A percentile compares a stretch with the other conserved stretches of the same genome.
phyloP scores from a whole-genome alignment of 2,113 vertebrate genomes.

The Perognathus longimembris region DNA sequence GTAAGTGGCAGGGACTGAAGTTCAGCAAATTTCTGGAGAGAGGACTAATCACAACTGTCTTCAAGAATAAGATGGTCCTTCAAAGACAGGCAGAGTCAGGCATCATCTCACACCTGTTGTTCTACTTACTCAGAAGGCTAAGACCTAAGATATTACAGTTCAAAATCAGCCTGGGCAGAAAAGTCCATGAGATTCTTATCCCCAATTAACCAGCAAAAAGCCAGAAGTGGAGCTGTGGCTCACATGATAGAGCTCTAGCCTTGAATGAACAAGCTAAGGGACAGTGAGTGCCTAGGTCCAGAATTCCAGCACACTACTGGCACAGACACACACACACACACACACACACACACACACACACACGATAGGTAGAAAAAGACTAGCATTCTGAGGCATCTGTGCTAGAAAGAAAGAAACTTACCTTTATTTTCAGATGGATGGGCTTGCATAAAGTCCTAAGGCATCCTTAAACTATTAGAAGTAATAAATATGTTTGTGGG shows the following conservation, averaged over 20 bases:
- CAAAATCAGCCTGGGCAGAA: no score
- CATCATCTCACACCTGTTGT: not conserved
- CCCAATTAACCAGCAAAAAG: no score
- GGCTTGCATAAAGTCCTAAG: not conserved
- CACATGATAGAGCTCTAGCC: no score
- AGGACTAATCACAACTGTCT: not conserved
- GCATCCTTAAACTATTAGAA: not conserved
- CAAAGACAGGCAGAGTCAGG: not conserved
- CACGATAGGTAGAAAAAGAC: no score
- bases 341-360: no score
- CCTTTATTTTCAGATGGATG: not conserved
- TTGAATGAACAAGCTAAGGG: no score
- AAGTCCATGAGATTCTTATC: no score
- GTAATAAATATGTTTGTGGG: not conserved
- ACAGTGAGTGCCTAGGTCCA: no score
- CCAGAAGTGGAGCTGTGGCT: no score
- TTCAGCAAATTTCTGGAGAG: not conserved
- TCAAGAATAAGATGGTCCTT: not conserved
- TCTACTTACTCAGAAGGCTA: not conserved
- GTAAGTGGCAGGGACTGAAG: not conserved
- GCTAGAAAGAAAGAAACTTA: not conserved
- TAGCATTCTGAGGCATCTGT: not conserved
- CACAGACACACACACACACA: no score
- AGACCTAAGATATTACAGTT: no score
- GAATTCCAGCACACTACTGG: no score